phyloP scores from a whole-genome alignment of 2,113 vertebrate genomes.

The Neoarius graeffei region DNA sequence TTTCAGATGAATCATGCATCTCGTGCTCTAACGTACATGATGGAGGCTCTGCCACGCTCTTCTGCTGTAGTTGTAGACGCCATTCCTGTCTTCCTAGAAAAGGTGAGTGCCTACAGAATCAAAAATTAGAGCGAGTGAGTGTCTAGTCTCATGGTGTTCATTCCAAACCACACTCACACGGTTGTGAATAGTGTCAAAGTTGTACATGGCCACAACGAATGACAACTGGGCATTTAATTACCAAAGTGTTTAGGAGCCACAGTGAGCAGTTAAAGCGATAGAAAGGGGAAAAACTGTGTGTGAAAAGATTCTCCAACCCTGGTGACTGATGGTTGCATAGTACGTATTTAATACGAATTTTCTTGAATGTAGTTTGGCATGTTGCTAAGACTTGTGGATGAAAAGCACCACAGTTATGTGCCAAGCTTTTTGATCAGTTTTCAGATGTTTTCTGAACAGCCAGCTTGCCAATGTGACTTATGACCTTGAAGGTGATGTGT shows the following conservation, averaged over 20 bases:
- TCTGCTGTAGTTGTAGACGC: conserved; percentile 98
- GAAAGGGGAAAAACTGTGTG: too few relatives aligned
- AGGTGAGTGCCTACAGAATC: conserved; percentile 70
- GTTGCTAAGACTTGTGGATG: too few relatives aligned
- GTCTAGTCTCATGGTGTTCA: neutral
- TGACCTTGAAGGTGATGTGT: neutral
- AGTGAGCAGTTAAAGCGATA: too few relatives aligned
- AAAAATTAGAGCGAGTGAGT: too few relatives aligned
- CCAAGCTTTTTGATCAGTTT: too few relatives aligned
- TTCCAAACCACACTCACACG: neutral
- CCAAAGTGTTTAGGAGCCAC: too few relatives aligned
- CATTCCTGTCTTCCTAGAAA: conserved; percentile 98
- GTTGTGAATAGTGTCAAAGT: neutral
- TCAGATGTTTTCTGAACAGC: too few relatives aligned
- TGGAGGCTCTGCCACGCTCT: conserved; percentile 97
- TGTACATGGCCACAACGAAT: neutral
- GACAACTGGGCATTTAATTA: neutral
- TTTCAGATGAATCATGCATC: conserved; percentile 97
- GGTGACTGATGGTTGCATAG: too few relatives aligned
- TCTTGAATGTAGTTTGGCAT: too few relatives aligned
- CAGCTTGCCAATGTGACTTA: neutral
- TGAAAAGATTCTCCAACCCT: too few relatives aligned
- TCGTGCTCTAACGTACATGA: conserved; percentile 98
- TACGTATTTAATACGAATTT: too few relatives aligned
- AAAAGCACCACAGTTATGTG: too few relatives aligned